Evolutionary conservation across 2,113 vertebrate species (phyloP).

Genomic region (Heterotis niloticus): DNA sequence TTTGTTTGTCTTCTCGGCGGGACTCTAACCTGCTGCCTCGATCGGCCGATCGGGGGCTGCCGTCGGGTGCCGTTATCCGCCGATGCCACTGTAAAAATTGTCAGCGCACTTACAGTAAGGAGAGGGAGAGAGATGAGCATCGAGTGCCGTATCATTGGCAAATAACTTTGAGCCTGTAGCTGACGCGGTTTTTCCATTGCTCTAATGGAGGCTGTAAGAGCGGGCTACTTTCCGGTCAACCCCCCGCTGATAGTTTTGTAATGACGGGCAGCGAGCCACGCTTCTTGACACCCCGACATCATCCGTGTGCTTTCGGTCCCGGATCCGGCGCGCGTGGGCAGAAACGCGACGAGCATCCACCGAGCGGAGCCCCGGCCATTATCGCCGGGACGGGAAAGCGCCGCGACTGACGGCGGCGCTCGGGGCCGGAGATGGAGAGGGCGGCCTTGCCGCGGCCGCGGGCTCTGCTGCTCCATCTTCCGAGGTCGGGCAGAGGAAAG

Average conservation of each 20-base stretch:
- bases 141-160: conserved; percentile 36
- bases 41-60: no score
- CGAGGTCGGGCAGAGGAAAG: no score
- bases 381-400: background rate
- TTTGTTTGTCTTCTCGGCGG: no score
- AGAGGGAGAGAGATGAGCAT: background rate
- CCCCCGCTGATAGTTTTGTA: conserved; percentile 29
- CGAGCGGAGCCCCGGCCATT: background rate
- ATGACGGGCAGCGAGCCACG: conserved; percentile 29
- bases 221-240: conserved; percentile 14
- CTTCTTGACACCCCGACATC: conserved; percentile 37
- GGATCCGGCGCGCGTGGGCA: background rate
- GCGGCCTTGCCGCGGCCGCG: no score
- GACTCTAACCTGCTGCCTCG: no score
- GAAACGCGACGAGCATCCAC: background rate
- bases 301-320: conserved; percentile 19
- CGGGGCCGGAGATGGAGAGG: no score
- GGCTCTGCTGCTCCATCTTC: no score
- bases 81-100: no score
- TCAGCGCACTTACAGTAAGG: background rate
- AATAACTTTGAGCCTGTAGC: conserved; percentile 35
- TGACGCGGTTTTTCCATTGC: conserved; percentile 28
- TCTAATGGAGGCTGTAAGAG: conserved; percentile 37
- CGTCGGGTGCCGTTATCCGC: no score
- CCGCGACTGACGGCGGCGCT: no score